These are phyloP conservation scores for Girardia tigrina DNA, from an alignment of 2,888 invertebrate species.

Conservation along the genomic window DNA sequence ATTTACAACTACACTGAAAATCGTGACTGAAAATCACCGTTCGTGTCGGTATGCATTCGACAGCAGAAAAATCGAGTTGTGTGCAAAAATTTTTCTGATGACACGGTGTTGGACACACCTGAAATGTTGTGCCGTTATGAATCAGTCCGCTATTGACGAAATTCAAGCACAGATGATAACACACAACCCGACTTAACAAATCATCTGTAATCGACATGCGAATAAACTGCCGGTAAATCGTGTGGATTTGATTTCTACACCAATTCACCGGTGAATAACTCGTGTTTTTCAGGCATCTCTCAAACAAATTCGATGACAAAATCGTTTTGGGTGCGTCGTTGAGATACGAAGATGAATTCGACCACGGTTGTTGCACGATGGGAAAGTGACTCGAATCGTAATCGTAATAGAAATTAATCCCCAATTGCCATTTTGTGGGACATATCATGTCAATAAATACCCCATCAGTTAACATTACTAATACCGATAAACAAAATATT, in stretches of 20 bases:
- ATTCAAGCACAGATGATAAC: background rate
- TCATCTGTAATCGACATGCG: background rate
- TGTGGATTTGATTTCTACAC: background rate
- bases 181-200: background rate
- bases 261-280: background rate
- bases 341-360: background rate
- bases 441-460: background rate
- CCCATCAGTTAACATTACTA: background rate
- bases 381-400: background rate
- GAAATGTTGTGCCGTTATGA: background rate
- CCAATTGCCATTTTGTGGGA: background rate
- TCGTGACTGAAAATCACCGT: constrained; percentile 16
- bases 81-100: background rate
- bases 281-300: background rate
- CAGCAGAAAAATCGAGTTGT: background rate
- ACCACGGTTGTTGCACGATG: background rate
- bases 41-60: background rate
- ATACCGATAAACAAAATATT: too few species aligned
- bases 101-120: background rate
- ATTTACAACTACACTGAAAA: background rate
- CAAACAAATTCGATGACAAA: background rate
- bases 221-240: background rate
- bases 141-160: background rate
- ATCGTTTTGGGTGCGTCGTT: background rate
- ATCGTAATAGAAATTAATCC: background rate